A percentile compares a stretch with the other conserved stretches of the same genome.
These are phyloP conservation scores for Channa argus DNA, from an alignment of 2,113 vertebrate genomes.

Conservation along the genomic window DNA sequence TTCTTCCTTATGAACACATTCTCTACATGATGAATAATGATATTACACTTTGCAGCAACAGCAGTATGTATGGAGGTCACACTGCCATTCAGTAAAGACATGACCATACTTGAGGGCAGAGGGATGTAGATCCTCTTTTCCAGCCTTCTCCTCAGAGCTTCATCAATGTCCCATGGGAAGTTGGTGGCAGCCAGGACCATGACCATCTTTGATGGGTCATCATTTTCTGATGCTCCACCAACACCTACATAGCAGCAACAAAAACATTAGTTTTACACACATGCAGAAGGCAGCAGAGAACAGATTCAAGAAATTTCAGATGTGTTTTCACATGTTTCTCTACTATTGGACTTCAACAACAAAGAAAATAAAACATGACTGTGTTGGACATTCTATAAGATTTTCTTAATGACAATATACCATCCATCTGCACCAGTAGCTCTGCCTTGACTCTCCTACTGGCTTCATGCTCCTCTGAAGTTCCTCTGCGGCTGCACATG, in stretches of 20 bases:
- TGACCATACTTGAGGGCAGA: conserved; percentile 90
- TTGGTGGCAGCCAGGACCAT: conserved; percentile 99
- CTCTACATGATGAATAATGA: no score
- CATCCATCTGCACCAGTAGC: conserved; percentile 98
- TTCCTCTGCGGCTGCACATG: conserved; percentile 97
- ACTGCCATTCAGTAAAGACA: neutral
- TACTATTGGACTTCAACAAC: no score
- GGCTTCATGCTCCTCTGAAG: conserved; percentile 97
- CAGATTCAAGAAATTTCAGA: no score
- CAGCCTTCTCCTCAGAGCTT: conserved; percentile 93
- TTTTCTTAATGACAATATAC: conserved; percentile 71
- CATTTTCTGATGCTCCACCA: conserved; percentile 93
- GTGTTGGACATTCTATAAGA: neutral
- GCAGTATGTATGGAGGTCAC: neutral
- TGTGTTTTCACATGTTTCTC: no score
- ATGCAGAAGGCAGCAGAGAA: no score
- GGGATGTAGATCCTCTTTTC: conserved; percentile 99
- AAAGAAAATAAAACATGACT: no score
- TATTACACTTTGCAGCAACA: no score
- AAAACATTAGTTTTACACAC: no score
- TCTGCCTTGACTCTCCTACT: conserved; percentile 97
- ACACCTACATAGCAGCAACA: conserved; percentile 84
- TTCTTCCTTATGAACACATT: no score
- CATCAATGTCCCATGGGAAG: conserved; percentile 99
- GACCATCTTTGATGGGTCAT: conserved; percentile 98